Percentiles rank a stretch among this genome's conserved stretches.
Conservation (phyloP, 2,113 vertebrate genomes). For the Murina feae region DNA sequence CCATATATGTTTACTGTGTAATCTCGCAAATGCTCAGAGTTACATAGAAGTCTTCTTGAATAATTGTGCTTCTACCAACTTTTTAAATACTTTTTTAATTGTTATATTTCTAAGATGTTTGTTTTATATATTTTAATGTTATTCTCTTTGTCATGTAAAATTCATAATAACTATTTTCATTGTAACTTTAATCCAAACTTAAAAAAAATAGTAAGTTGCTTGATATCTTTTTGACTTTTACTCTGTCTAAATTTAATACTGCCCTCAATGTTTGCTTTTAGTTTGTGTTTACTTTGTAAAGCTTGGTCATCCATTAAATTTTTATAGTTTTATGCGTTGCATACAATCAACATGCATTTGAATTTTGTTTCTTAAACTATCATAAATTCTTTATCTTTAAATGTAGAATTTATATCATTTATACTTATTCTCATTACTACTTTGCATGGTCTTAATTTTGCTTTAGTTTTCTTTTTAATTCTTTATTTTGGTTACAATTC, state of each 20-base stretch:
- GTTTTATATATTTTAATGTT: not conserved
- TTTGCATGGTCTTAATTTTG: not conserved
- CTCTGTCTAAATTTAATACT: not conserved
- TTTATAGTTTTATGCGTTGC: not conserved
- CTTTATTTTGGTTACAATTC: not conserved
- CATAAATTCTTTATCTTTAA: not conserved
- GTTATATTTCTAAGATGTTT: not conserved
- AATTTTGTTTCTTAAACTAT: not conserved
- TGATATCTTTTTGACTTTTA: not conserved
- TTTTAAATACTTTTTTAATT: not conserved
- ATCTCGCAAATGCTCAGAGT: not conserved
- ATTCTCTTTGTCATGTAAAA: not conserved
- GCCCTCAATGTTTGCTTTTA: not conserved
- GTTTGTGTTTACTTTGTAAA: not conserved
- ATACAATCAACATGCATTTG: not conserved
- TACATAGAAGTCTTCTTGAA: not conserved
- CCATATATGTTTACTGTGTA: not conserved
- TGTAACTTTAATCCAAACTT: not conserved
- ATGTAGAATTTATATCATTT: not conserved
- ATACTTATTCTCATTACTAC: not conserved
- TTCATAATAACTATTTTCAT: not conserved
- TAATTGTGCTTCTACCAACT: not conserved
- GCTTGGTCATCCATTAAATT: not conserved
- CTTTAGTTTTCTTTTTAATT: not conserved
- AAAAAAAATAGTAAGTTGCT: not conserved